A percentile compares a stretch with the other conserved stretches of the same genome.
phyloP scores from a whole-genome alignment of 2,797 vertebrate species.

The Cuniculus paca region DNA sequence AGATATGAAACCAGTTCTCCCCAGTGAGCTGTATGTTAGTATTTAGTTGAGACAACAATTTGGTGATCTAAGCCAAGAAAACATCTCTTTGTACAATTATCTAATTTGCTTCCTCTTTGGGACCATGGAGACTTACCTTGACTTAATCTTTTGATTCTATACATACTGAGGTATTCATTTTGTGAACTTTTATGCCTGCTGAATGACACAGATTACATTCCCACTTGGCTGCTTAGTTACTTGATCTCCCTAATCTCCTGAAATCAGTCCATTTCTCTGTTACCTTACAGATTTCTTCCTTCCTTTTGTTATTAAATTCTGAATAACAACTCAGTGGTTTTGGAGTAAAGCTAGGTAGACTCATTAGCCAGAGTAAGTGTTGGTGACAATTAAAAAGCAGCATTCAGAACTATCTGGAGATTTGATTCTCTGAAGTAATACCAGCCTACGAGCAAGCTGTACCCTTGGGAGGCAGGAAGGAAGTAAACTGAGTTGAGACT shows the following conservation, averaged over 20 bases:
- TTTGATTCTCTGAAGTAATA: slow-evolving; percentile 35
- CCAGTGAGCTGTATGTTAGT: not conserved
- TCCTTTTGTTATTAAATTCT: slow-evolving; percentile 17
- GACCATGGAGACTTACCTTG: slow-evolving; percentile 32
- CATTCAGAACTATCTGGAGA: slow-evolving; percentile 63
- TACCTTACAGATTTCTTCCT: not conserved
- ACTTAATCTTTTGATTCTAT: not conserved
- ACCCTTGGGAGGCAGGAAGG: slow-evolving; percentile 20
- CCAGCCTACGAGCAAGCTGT: not conserved
- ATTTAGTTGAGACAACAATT: not conserved
- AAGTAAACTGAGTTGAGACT: slow-evolving; percentile 28
- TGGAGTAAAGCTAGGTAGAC: not conserved
- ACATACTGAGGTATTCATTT: not conserved
- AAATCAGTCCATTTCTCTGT: slow-evolving; percentile 28
- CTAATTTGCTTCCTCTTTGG: slow-evolving; percentile 68
- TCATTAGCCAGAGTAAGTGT: slow-evolving; percentile 63
- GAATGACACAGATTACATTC: not conserved
- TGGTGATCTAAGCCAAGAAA: slow-evolving; percentile 22
- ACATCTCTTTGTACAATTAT: slow-evolving; percentile 3
- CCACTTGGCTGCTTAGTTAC: not conserved
- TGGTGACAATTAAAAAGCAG: slow-evolving; percentile 69
- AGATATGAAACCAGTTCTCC: not conserved
- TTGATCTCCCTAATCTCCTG: not conserved
- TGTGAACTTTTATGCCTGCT: not conserved
- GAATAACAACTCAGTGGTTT: not conserved